phyloP scores from a whole-genome alignment of 2,888 invertebrate genomes.

The Pandemis corylana region DNA sequence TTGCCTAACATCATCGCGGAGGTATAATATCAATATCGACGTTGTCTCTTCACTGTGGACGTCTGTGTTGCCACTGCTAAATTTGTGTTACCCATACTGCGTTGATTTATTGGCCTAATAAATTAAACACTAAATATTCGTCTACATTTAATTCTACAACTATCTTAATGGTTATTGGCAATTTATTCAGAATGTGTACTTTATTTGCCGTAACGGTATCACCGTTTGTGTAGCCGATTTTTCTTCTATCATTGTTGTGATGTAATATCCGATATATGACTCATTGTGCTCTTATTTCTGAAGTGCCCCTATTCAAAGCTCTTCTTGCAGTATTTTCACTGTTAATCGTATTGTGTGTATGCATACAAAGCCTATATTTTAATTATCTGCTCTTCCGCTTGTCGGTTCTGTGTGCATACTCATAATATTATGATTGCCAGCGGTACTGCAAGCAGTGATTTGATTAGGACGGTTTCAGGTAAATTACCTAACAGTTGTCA shows the following conservation, averaged over 20 bases:
- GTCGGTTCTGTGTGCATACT: no score
- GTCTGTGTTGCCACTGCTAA: slow-evolving; percentile 23
- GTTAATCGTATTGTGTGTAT: no score
- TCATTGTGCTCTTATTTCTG: background rate
- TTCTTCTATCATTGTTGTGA: slow-evolving; percentile 5
- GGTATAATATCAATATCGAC: slow-evolving; percentile 79
- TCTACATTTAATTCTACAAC: background rate
- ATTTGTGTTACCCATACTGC: slow-evolving; percentile 21
- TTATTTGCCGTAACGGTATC: background rate
- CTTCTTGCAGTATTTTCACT: no score
- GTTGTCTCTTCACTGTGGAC: slow-evolving; percentile 48
- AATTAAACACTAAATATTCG: background rate
- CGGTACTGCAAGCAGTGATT: no score
- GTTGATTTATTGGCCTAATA: slow-evolving; percentile 17
- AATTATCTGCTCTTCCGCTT: no score
- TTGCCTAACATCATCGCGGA: slow-evolving; percentile 87
- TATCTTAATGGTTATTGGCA: background rate
- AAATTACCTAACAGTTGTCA: background rate
- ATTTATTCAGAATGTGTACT: background rate
- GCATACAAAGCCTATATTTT: no score
- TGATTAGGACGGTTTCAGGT: background rate
- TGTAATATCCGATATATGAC: background rate
- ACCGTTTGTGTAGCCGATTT: background rate
- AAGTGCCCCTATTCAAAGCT: background rate
- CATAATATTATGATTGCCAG: no score